Conservation (phyloP, 2,888 invertebrate genomes). For the Eumerus sabulonum region DNA sequence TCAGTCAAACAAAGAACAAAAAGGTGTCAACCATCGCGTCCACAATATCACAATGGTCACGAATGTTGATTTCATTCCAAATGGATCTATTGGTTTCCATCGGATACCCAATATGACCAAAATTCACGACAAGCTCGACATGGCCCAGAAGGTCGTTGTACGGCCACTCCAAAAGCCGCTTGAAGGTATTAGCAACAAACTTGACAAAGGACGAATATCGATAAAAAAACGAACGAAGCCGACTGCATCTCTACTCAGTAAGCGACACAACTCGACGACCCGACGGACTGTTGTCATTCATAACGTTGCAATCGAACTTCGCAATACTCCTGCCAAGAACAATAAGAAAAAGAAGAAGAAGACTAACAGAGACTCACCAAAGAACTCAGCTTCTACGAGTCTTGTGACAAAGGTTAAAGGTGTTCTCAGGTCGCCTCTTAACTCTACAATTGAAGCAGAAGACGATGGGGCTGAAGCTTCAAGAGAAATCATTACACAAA, state of each 20-base stretch:
- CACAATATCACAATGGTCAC: constrained; percentile 66
- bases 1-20: constrained; percentile 71
- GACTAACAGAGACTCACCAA: constrained; percentile 17
- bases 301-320: constrained; percentile 75
- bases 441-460: constrained; percentile 40
- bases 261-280: constrained; percentile 69
- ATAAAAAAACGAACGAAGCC: constrained; percentile 66
- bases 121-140: constrained; percentile 83
- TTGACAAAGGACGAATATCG: constrained; percentile 72
- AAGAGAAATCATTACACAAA: constrained; percentile 1
- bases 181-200: constrained; percentile 74
- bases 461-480: constrained; percentile 7
- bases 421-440: constrained; percentile 38
- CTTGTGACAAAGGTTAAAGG: constrained; percentile 48
- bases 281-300: constrained; percentile 75
- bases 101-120: constrained; percentile 73
- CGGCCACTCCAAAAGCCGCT: constrained; percentile 75
- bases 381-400: constrained; percentile 23
- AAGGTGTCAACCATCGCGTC: constrained; percentile 73
- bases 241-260: constrained; percentile 36
- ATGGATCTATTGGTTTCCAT: constrained; percentile 72
- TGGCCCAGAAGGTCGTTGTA: constrained; percentile 77
- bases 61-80: constrained; percentile 72
- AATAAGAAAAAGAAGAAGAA: constrained; percentile 45
- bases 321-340: constrained; percentile 69